A percentile compares a stretch with the other conserved stretches of the same genome.
Evolutionary conservation across 2,113 vertebrate genomes (phyloP).

Genomic region (Tychaedon coryphoeus): DNA sequence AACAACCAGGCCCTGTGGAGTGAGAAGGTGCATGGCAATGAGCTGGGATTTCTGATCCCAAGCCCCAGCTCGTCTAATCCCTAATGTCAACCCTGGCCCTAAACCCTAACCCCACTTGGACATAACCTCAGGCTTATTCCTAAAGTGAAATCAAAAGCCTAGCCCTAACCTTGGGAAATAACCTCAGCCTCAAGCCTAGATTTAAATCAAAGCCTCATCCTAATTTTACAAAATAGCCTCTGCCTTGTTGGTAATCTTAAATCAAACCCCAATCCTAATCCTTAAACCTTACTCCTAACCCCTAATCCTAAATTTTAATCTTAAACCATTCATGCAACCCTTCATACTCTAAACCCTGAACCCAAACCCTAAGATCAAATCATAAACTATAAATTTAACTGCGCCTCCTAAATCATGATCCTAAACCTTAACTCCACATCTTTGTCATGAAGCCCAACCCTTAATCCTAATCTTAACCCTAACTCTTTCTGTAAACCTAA

Average conservation of each 20-base stretch:
- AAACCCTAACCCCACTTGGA: neutral
- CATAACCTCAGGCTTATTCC: rapidly evolving
- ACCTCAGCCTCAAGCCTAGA: neutral
- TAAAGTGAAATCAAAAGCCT: neutral
- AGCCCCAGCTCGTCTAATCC: neutral
- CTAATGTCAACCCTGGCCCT: neutral
- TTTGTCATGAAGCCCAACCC: neutral
- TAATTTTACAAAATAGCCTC: neutral
- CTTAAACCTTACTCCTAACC: neutral
- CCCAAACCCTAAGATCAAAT: neutral
- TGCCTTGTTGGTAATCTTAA: neutral
- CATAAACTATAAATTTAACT: neutral
- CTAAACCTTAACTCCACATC: neutral
- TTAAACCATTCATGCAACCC: neutral
- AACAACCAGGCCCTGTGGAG: slow-evolving; percentile 91
- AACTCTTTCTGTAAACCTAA: neutral
- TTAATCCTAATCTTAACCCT: neutral
- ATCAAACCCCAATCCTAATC: rapidly evolving
- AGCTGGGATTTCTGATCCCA: neutral
- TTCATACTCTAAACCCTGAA: neutral
- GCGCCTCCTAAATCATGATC: neutral
- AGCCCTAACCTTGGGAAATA: neutral
- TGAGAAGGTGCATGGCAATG: slow-evolving; percentile 81
- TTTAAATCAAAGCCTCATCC: neutral
- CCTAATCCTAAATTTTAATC: neutral